Base-by-base conservation (phyloP, 2,888 invertebrate genomes). In the Thera obeliscata region DNA sequence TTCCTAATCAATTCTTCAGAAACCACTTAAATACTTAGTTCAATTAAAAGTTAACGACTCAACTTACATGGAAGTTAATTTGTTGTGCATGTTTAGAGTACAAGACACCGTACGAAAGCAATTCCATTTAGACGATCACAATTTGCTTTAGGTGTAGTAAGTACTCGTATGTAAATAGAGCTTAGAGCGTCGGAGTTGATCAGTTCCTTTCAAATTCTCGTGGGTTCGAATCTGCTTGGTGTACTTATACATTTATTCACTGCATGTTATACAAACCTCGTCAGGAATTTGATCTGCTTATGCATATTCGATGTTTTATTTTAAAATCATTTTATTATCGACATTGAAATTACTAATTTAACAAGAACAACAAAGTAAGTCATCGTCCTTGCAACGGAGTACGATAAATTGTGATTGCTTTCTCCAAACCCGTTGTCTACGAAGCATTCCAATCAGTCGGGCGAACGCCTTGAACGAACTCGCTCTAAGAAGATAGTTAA, bases 401-500 rank as follows among this genome's bases (percentile, higher is more conserved):
- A 78, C 81, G 74, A 81, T 86, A 84, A 85, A 87, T 81, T 83
- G 82, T 85, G 85, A 88, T 87, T 86, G 83, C 83, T 87, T 85
- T 80, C 83, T 82, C 80, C 74, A 77, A 82, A 82, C 79, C 81
- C 75, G 82, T 82, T 85, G 82, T 84, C 81, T 84, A 78, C 72
- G 76, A 79, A 82, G 80, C 79, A 81, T 85, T 84, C 84, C 84
- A 87, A 86, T 84, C 85, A 85, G 82, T 72, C 74, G 76, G 72
- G 76, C 74, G 76, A 81, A 78, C 77, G 78, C 78, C 77, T 81
- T 76, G 78, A 80, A 81, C 78, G 78, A 81, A 81, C 78, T 77
- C 77, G 74, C 77, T 79, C 80, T 76, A 73, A 71, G 75, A 76
- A 80, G 76, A 78, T 82, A 78, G 81, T 84, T 85, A 85, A 84